These are phyloP conservation scores for Scomberomorus guttatus DNA, from an alignment of 2,797 vertebrate species.

Conservation along the genomic window DNA sequence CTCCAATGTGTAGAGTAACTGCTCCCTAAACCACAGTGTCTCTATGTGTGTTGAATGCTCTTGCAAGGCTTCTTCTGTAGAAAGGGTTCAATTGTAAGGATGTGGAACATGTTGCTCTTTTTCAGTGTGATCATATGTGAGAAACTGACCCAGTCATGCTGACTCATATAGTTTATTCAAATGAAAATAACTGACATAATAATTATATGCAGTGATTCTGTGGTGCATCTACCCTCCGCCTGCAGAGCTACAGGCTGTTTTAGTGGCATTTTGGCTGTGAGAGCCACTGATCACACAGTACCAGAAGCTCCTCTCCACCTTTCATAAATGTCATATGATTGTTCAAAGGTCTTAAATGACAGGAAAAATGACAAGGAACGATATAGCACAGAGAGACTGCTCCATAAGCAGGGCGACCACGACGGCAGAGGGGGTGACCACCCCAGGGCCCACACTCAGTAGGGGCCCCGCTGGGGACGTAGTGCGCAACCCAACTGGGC, in stretches of 20 bases:
- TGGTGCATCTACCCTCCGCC: not conserved
- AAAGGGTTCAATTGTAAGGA: not conserved
- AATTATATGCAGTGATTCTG: not conserved
- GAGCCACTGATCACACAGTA: not conserved
- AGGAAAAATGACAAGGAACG: not conserved
- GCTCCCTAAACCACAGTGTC: not conserved
- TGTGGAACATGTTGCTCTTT: not conserved
- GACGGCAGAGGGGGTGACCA: too few species aligned
- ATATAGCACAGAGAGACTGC: not conserved
- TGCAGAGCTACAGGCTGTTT: slow-evolving; percentile 8
- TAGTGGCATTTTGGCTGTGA: not conserved
- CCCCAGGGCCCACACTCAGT: too few species aligned
- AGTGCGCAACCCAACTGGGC: too few species aligned
- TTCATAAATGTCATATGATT: not conserved
- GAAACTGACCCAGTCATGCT: not conserved
- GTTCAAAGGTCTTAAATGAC: not conserved
- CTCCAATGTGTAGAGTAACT: not conserved
- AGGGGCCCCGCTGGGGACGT: too few species aligned
- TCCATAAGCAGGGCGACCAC: too few species aligned
- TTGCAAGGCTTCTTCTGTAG: not conserved
- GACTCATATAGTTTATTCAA: not conserved
- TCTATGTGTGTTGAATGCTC: not conserved
- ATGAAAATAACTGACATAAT: not conserved
- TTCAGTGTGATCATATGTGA: not conserved
- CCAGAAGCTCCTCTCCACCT: not conserved